phyloP scores from a whole-genome alignment of 2,888 invertebrate genomes.

The Acanthococcus lagerstroemiae region DNA sequence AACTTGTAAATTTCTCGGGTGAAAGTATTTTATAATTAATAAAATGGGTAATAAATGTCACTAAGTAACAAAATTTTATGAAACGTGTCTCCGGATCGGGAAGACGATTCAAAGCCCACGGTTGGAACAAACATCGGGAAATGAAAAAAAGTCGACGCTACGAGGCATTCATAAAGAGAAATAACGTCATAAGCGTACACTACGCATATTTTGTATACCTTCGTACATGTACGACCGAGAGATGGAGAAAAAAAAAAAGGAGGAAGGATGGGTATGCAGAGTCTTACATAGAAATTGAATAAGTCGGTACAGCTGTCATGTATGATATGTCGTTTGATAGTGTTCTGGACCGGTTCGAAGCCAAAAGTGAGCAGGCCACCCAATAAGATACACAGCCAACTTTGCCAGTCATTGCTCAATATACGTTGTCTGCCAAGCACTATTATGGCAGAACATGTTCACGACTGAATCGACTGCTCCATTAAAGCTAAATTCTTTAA shows the following conservation, averaged over 20 bases:
- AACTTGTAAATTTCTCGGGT: not conserved
- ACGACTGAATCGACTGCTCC: conserved; percentile 20
- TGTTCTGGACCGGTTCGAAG: conserved; percentile 27
- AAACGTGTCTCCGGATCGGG: not conserved
- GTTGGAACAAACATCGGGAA: not conserved
- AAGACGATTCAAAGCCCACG: not conserved
- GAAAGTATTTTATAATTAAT: not conserved
- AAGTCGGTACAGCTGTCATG: conserved; percentile 30
- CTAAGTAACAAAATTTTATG: not conserved
- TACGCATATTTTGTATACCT: too few relatives aligned
- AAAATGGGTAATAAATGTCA: not conserved
- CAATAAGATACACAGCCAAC: conserved; percentile 27
- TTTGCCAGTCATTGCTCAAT: conserved; percentile 26
- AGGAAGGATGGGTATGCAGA: conserved; percentile 15
- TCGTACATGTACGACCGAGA: not conserved
- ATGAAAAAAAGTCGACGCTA: not conserved
- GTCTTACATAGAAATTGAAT: conserved; percentile 29
- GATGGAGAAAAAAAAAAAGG: not conserved
- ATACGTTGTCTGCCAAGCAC: conserved; percentile 21
- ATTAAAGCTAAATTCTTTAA: too few relatives aligned
- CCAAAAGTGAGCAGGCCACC: conserved; percentile 29
- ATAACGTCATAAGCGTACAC: not conserved
- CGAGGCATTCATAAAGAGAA: not conserved
- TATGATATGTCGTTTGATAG: conserved; percentile 30
- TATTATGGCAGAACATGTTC: conserved; percentile 20